A percentile compares a stretch with the other conserved stretches of the same genome.
Conservation (phyloP, 2,797 vertebrate species). For the Microtus californicus region DNA sequence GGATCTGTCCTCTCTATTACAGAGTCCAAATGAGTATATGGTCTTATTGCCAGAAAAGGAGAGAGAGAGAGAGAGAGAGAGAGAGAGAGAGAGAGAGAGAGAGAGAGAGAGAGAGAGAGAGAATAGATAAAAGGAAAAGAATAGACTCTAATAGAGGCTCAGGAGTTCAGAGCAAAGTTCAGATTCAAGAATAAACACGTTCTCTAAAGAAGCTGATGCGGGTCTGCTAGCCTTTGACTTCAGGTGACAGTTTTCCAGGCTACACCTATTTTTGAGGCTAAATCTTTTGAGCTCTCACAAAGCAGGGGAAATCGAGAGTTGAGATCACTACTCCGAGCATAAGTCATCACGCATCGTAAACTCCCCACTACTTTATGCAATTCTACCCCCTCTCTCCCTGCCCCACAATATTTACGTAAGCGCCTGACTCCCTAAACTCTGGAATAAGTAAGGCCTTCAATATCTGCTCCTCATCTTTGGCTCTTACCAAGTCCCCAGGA, state of each 20-base stretch:
- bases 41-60: not conserved
- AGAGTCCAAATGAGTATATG: not conserved
- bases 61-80: too few relatives aligned
- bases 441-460: not conserved
- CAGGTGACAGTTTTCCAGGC: not conserved
- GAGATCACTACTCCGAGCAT: not conserved
- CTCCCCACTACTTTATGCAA: not conserved
- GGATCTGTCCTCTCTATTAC: not conserved
- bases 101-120: not conserved
- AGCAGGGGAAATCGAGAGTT: not conserved
- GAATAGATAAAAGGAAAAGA: not conserved
- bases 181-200: not conserved
- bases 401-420: not conserved
- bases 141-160: not conserved
- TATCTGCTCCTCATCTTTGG: not conserved
- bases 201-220: not conserved
- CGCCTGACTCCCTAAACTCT: not conserved
- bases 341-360: not conserved
- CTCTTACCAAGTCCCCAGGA: not conserved
- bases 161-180: not conserved
- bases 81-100: too few relatives aligned
- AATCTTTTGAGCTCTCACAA: not conserved
- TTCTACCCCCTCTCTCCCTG: not conserved
- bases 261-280: not conserved
- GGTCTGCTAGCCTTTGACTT: not conserved